A percentile compares a stretch with the other conserved stretches of the same genome.
Evolutionary conservation across 2,113 vertebrate species (phyloP).

Genomic region (Pyrgilauda ruficollis): DNA sequence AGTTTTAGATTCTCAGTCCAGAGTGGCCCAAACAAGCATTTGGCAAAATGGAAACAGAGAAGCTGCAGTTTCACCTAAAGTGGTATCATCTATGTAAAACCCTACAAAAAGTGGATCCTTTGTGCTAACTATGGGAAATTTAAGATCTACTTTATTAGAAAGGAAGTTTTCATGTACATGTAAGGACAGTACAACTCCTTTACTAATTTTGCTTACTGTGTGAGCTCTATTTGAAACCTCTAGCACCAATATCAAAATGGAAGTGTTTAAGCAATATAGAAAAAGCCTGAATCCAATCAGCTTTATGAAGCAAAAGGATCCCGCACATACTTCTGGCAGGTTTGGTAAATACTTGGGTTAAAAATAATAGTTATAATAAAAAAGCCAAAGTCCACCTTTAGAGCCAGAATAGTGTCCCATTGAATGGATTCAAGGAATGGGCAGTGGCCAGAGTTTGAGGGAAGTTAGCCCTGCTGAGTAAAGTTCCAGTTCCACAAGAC

Average conservation of each 20-base stretch:
- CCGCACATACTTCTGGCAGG: not conserved
- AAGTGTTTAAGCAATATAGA: not conserved
- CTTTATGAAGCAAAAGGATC: not conserved
- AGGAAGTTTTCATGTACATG: not conserved
- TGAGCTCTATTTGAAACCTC: not conserved
- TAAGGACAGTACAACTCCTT: not conserved
- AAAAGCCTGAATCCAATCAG: not conserved
- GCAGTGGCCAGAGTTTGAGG: not conserved
- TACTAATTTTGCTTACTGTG: not conserved
- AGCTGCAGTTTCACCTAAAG: not conserved
- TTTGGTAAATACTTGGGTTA: not conserved
- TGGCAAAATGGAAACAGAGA: not conserved
- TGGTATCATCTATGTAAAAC: not conserved
- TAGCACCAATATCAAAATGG: not conserved
- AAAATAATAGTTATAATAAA: not conserved
- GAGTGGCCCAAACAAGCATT: not conserved
- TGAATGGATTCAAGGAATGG: slow-evolving; percentile 10
- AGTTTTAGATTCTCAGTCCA: not conserved
- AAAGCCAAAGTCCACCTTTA: not conserved
- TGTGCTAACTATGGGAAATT: not conserved
- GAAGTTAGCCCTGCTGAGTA: not conserved
- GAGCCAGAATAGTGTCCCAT: not conserved
- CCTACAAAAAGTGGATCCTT: not conserved
- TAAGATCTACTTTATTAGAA: not conserved
- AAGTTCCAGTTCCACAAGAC: not conserved